These are phyloP conservation scores for Neelides sp. DNA, from an alignment of 1,140 invertebrate species.

Conservation along the genomic window DNA sequence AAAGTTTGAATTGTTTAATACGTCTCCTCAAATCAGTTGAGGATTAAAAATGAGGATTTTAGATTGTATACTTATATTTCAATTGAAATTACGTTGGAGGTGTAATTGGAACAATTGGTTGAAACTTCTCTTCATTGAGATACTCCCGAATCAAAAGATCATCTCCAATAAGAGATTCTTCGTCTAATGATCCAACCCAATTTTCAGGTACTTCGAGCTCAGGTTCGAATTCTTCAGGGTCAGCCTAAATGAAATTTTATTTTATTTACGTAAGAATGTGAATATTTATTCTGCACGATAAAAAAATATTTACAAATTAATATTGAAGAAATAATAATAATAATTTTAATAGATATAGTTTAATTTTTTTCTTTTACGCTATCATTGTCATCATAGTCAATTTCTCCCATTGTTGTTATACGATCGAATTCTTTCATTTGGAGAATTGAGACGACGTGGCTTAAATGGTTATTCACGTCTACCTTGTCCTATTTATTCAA, in stretches of 20 bases:
- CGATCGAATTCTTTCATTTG: constrained; percentile 9
- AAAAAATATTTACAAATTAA: neutral
- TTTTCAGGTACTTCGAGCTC: constrained; percentile 25
- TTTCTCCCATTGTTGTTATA: constrained; percentile 14
- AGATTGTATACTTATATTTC: neutral
- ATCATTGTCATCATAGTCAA: constrained; percentile 29
- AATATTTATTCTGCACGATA: neutral
- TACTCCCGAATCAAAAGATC: constrained; percentile 24
- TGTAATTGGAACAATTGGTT: constrained; percentile 1
- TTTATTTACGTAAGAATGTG: neutral
- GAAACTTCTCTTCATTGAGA: constrained; percentile 6
- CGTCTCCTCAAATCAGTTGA: too few species aligned
- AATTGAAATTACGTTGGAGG: neutral
- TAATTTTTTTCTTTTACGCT: constrained; percentile 8
- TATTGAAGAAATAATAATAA: neutral
- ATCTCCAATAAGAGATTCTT: constrained; percentile 16
- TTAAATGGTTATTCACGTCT: constrained; percentile 21
- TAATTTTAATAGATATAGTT: neutral
- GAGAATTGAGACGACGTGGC: constrained; percentile 14
- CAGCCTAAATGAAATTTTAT: neutral
- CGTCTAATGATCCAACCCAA: constrained; percentile 13
- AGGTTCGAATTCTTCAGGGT: constrained; percentile 25
- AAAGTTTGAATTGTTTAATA: too few species aligned
- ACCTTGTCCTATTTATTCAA: constrained; percentile 3
- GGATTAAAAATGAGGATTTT: too few species aligned